A percentile compares a stretch with the other conserved stretches of the same genome.
These are phyloP conservation scores for Neogobius melanostomus DNA, from an alignment of 2,113 vertebrate species.

Conservation along the genomic window DNA sequence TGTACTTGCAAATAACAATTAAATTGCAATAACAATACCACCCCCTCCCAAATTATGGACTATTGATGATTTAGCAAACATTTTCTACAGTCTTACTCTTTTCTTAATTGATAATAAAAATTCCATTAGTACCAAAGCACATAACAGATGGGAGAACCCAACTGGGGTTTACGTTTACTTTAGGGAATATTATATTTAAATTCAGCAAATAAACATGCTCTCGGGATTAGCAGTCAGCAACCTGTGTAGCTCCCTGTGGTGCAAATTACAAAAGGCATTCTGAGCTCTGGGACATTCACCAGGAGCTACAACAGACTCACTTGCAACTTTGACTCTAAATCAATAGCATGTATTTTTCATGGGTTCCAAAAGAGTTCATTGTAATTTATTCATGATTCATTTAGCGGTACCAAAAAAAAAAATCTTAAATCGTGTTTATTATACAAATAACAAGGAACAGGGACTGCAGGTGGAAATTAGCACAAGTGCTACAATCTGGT, in stretches of 20 bases:
- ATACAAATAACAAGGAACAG: no score
- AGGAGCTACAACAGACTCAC: neutral
- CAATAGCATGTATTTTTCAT: neutral
- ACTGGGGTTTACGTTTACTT: neutral
- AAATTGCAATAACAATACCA: no score
- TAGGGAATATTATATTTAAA: slow-evolving; percentile 13
- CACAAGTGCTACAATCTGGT: no score
- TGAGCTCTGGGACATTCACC: slow-evolving; percentile 5
- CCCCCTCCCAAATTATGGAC: no score
- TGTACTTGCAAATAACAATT: no score
- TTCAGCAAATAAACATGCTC: slow-evolving; percentile 15
- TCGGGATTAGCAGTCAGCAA: neutral
- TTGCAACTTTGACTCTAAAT: neutral
- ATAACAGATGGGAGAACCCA: neutral
- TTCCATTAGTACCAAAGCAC: slow-evolving; percentile 1
- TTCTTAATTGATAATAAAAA: neutral
- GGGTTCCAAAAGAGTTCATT: no score
- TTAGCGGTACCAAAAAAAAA: no score
- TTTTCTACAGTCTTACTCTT: neutral
- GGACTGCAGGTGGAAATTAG: no score
- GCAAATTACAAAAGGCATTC: slow-evolving; percentile 13
- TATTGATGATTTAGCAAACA: neutral
- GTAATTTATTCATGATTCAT: no score
- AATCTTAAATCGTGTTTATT: no score
- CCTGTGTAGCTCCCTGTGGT: neutral